A percentile compares a stretch with the other conserved stretches of the same genome.
Evolutionary conservation across 2,888 invertebrate species (phyloP).

Genomic region (Melieria omissa): DNA sequence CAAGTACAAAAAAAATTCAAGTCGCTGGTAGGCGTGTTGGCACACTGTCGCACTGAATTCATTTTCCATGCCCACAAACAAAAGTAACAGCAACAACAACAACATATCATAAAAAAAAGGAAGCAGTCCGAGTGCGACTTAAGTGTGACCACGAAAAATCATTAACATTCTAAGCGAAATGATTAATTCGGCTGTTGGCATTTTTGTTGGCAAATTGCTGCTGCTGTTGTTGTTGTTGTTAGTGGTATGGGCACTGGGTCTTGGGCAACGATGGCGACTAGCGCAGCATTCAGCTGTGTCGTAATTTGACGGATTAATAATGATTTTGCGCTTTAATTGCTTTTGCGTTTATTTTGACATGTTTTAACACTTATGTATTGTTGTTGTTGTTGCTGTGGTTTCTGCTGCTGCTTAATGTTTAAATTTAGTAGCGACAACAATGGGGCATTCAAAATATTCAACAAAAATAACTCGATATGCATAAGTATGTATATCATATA

Average conservation of each 20-base stretch:
- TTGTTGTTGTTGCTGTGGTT: background rate
- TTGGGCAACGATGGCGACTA: background rate
- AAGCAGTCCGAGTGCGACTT: no score
- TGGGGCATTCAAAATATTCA: background rate
- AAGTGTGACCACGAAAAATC: background rate
- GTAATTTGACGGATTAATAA: conserved; percentile 33
- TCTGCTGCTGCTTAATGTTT: background rate
- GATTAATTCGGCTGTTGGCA: background rate
- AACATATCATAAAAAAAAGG: no score
- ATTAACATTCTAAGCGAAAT: conserved; percentile 7
- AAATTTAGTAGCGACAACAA: background rate
- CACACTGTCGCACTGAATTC: no score
- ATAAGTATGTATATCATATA: background rate
- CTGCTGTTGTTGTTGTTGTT: background rate
- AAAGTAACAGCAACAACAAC: no score
- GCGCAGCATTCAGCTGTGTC: conserved; percentile 15
- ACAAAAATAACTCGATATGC: background rate
- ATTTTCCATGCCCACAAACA: no score
- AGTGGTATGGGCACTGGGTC: background rate
- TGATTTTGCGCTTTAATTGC: conserved; percentile 29
- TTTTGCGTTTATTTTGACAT: conserved; percentile 25
- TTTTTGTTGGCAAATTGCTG: background rate
- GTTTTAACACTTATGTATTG: background rate
- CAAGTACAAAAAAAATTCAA: no score
- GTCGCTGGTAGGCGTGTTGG: no score